Evolutionary conservation across 37 sponge, comb jelly and placozoan genomes (phyloP).

Genomic region (Agelas oroides): DNA sequence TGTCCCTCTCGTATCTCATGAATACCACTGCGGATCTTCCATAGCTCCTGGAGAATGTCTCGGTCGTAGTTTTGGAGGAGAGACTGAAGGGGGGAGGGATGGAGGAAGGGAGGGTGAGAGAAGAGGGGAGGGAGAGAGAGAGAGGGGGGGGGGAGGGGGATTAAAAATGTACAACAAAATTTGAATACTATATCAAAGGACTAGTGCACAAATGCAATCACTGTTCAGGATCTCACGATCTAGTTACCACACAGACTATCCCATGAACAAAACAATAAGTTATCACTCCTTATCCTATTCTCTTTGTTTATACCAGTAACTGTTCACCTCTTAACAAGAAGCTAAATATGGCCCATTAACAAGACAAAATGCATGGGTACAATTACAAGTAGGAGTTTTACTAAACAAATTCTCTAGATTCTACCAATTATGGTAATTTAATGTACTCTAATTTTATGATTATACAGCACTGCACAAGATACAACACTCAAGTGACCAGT

Average conservation of each 20-base stretch:
- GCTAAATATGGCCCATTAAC: too few relatives aligned
- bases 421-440: not conserved
- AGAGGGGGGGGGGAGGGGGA: not conserved
- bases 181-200: not conserved
- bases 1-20: constrained; percentile 35
- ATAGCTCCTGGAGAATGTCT: constrained; percentile 62
- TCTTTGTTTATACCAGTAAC: too few relatives aligned
- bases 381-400: not conserved
- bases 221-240: too few relatives aligned
- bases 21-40: constrained; percentile 39
- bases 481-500: too few relatives aligned
- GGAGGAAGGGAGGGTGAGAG: not conserved
- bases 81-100: not conserved
- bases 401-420: not conserved
- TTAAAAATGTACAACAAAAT: not conserved
- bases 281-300: too few relatives aligned
- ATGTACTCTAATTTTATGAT: too few relatives aligned
- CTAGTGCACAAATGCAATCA: too few relatives aligned
- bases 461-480: too few relatives aligned
- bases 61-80: constrained; percentile 40
- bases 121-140: constrained; percentile 18
- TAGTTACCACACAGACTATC: too few relatives aligned
- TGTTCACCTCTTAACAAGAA: too few relatives aligned
- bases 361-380: not conserved
- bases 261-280: too few relatives aligned